Evolutionary conservation across 2,797 vertebrate genomes (phyloP), one percentile per base, ranked within the genome.

Genomic region (Notamacropus eugenii): DNA sequence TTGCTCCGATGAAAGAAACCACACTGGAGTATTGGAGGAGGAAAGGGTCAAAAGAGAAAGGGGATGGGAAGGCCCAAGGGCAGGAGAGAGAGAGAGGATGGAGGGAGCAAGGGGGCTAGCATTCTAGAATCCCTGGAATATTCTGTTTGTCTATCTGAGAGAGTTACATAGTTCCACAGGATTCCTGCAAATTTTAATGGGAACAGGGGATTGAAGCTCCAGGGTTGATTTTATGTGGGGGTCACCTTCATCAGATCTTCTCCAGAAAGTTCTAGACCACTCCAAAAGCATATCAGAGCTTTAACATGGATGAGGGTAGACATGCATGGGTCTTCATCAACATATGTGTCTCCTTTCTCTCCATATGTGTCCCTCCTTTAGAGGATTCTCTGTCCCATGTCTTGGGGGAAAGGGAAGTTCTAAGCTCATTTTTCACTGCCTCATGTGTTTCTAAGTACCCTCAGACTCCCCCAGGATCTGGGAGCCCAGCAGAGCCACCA

Each of bases 1-100:
- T 99, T 98, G n/a, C 98, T 99, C 98, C 99, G 99, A 97, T 98
- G 99, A 99, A 99, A 99, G 99, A 99, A 99, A 97, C 99, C 99
- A 97, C 99, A 99, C 99, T 99, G 98, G 96, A 98, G 96, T 96
- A 92, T 96, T 93, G 93, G 96, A 91, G 95, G 95, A 96, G 92
- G 97, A 95, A 91, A 92, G 50, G 31, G 92, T n/a, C 97, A 92
- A 54, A 93, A 97, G 97, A 98, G 96, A 95, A 59, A 95, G 90
- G 91, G 74, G 91, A 95, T 97, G 93, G 97, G 74, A 67, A 93
- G 54, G 90, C 91, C 82, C 55, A 95, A 13, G 90, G 93, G 6
- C 94, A 93, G 2, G 22, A 40, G 58, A 62, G 59, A 93, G 67
- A 10, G 58, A 10, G 58, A 16, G n/a, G 19, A 95, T 97, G 92